phyloP scores from a whole-genome alignment of 2,113 vertebrate species.

The Herpetotheres cachinnans region DNA sequence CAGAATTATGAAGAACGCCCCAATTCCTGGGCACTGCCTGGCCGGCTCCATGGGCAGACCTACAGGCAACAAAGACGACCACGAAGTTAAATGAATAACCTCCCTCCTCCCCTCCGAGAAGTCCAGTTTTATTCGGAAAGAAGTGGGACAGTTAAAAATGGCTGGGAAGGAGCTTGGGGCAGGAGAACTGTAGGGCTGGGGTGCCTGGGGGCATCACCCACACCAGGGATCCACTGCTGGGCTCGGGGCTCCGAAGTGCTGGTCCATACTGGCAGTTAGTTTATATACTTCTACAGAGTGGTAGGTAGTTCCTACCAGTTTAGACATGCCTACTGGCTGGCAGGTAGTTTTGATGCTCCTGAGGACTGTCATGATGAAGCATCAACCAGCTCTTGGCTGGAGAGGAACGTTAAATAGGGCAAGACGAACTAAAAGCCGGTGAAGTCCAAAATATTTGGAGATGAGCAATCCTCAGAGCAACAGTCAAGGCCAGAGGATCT shows the following conservation, averaged over 20 bases:
- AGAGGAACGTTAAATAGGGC: neutral
- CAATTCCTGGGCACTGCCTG: constrained; percentile 57
- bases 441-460: neutral
- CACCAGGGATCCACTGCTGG: rapidly evolving
- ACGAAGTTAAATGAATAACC: constrained; percentile 29
- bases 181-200: neutral
- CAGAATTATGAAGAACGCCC: constrained; percentile 73
- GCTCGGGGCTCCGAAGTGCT: neutral
- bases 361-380: rapidly evolving
- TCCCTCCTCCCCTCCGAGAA: neutral
- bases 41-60: constrained; percentile 43
- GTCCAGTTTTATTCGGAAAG: neutral
- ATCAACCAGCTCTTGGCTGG: neutral
- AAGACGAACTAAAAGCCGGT: neutral
- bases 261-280: neutral
- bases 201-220: rapidly evolving
- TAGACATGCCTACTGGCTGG: neutral
- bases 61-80: constrained; percentile 43
- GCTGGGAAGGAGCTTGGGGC: neutral
- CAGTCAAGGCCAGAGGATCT: neutral
- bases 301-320: neutral
- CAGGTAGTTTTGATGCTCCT: neutral
- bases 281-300: rapidly evolving
- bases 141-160: neutral
- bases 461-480: neutral